Evolutionary conservation across 2,797 vertebrate genomes (phyloP), one percentile per base, ranked within the genome.

Genomic region (Schizopygopsis pylzovi): DNA sequence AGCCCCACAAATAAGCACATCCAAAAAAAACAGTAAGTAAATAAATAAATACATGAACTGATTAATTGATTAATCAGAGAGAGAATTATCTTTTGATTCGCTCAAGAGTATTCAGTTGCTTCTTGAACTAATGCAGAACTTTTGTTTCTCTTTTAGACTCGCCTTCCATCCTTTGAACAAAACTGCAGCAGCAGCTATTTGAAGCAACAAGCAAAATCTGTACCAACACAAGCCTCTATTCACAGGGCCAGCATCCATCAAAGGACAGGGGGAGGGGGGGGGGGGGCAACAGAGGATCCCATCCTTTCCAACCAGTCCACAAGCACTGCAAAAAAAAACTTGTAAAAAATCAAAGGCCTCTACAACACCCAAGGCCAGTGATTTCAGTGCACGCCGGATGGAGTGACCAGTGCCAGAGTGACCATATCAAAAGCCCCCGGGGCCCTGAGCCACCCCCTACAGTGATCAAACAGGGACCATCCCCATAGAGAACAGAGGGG

Each of bases 381-480:
- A 70, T 81, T 81, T 76, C 72, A 77, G 71, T 16, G 18, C 47
- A 68, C 7, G 86, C 87, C 56, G 79, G 86, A 91, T 88, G 91
- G 92, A 91, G 88, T 68, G 91, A 91, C 90, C 91, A 91, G 90
- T 89, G 87, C 89, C 91, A 89, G 92, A 93, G 70, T 89, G 89
- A 89, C 83, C 68, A 89, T 91, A 91, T 92, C 93, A 93, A 92
- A 94, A 92, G 91, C 91, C 89, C 90, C 84, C 33, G 83, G 87
- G 92, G 92, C 76, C 88, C 93, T 91, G 91, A 91, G 33, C 43
- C 86, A 90, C 91, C 92, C 89, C 91, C 92, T 91, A 91, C 92
- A 90, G 91, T 91, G 93, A 95, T 95, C 94, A 95, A 95, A 94
- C 93, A 85, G 87, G 43, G 88, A 88, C 88, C 82, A 86, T 78